Base-by-base conservation (phyloP, 1,140 invertebrate genomes). In the Tetramorium simillimum region DNA sequence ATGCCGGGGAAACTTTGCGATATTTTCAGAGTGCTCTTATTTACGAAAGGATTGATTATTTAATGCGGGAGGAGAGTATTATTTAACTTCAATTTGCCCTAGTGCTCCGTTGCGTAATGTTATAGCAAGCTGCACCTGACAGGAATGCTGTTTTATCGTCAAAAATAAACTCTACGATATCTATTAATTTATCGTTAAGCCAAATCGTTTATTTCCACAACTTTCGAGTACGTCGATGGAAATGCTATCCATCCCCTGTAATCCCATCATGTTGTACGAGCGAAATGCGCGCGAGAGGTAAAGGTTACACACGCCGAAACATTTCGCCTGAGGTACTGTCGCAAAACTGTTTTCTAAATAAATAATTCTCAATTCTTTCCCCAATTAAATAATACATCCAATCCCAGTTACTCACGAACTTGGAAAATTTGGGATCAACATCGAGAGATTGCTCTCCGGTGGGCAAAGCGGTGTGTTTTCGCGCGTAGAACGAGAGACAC, bases 61-160 rank as follows among this genome's bases (percentile, higher is more conserved):
- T 33, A 16, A 16, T 9, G 43, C 24, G 58, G 6, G 40, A 49
- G 4, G 14, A 9, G 2, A n/a, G 16, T 33, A 49, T 33, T 33
- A 65, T 33, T 65, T 24, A 37, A 78, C 18, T 78, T 43, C 7
- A 60, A 77, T 46, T 69, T 46, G 10, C 4, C 18, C 16, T 24
- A 60, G 3, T 33, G 53, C 16, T 40, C 51, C n/a, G n/a, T 75
- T 73, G 51, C 46, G 37, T 89, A 89, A 85, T 62, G 75, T 88
- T 88, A 75, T 69, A 65, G 56, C 76, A 58, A 67, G 51, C 37
- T 46, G 53, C 46, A 37, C 12, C 53, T 21, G 56, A 58, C 40
- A 75, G 24, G 51, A 56, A 4, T 24, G 16, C 43, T 28, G 14
- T 40, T 58, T n/a, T 49, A n/a, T 21, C 12, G 9, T 53, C 9